Evolutionary conservation across 1,140 invertebrate genomes (phyloP).

Genomic region (Periplaneta americana): DNA sequence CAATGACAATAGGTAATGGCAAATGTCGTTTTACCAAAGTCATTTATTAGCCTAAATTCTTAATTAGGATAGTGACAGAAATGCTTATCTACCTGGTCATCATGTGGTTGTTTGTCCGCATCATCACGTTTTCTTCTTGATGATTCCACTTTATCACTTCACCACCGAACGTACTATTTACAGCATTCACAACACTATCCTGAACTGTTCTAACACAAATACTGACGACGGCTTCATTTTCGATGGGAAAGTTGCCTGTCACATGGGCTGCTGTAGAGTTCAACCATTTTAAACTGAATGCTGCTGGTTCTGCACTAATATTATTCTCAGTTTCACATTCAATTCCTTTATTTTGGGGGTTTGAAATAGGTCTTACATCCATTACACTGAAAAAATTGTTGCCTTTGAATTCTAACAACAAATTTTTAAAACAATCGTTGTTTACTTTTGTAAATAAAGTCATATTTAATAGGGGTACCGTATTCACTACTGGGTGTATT

Average conservation of each 20-base stretch:
- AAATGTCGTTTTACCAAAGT: no score
- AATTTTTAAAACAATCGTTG: constrained; percentile 14
- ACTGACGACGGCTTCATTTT: not conserved
- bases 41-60: no score
- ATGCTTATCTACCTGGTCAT: not conserved
- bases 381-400: constrained; percentile 4
- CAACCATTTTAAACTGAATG: not conserved
- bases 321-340: not conserved
- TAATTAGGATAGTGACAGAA: no score
- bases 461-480: constrained; percentile 6
- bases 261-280: not conserved
- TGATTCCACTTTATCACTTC: constrained; percentile 17
- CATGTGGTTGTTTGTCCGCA: not conserved
- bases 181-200: not conserved
- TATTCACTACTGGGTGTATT: not conserved
- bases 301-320: not conserved
- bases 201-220: not conserved
- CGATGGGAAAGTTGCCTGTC: not conserved
- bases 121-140: constrained; percentile 7
- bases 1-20: no score
- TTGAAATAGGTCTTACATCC: not conserved
- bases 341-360: not conserved
- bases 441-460: constrained; percentile 2
- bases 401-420: constrained; percentile 10
- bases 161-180: constrained; percentile 9